phyloP scores from a whole-genome alignment of 2,113 vertebrate genomes.

The Seriola aureovittata region DNA sequence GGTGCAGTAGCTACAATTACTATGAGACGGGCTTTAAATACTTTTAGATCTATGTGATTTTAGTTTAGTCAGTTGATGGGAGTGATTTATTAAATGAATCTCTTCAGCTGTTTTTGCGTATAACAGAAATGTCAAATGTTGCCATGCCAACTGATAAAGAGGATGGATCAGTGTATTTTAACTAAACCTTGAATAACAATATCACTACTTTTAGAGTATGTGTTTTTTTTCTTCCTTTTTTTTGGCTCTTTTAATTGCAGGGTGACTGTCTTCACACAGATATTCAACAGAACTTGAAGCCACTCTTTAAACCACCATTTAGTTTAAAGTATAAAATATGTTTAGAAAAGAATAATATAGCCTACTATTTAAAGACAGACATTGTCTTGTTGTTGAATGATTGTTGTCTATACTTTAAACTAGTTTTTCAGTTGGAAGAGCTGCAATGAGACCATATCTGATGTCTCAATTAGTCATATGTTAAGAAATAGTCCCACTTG shows the following conservation, averaged over 20 bases:
- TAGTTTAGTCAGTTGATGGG: neutral
- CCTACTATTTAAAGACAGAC: too few relatives aligned
- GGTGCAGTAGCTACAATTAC: too few relatives aligned
- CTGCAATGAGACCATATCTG: neutral
- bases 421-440: neutral
- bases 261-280: neutral
- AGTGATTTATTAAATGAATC: neutral
- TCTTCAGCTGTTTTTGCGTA: neutral
- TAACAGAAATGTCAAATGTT: slow-evolving; percentile 5
- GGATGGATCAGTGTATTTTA: neutral
- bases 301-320: neutral
- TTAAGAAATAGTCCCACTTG: too few relatives aligned
- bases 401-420: neutral
- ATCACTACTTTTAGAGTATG: neutral
- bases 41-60: too few relatives aligned
- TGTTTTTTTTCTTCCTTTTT: too few relatives aligned
- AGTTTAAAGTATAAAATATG: too few relatives aligned
- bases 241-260: too few relatives aligned
- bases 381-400: too few relatives aligned
- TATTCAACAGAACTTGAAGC: neutral
- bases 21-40: too few relatives aligned
- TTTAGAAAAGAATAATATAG: too few relatives aligned
- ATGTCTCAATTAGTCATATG: neutral
- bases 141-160: slow-evolving; percentile 12
- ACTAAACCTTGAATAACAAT: slow-evolving; percentile 5